phyloP scores from a whole-genome alignment of 2,888 invertebrate species.

The Aquatica leii region DNA sequence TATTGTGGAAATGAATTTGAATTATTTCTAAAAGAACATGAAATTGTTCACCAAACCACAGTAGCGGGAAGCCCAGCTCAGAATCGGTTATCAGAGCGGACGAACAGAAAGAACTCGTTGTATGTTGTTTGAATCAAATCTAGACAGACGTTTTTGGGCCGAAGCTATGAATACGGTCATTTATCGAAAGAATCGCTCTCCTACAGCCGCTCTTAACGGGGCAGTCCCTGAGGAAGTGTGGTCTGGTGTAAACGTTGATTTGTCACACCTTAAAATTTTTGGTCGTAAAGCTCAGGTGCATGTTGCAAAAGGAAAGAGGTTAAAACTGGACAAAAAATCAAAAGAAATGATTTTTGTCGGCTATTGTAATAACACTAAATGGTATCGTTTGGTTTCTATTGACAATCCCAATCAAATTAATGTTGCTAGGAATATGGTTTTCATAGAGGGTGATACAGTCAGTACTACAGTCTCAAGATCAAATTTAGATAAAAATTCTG shows the following conservation, averaged over 20 bases:
- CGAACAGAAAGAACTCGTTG: too few relatives aligned
- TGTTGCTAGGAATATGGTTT: slow-evolving; percentile 5
- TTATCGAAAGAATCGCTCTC: too few relatives aligned
- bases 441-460: neutral
- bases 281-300: slow-evolving; percentile 3
- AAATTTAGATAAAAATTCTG: neutral
- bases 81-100: slow-evolving; percentile 3
- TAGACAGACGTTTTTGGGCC: too few relatives aligned
- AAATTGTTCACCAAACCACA: too few relatives aligned
- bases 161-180: too few relatives aligned
- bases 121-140: too few relatives aligned
- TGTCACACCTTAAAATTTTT: neutral
- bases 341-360: neutral
- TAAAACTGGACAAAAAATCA: neutral
- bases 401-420: neutral
- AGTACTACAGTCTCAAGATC: neutral
- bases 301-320: neutral
- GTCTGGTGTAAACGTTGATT: neutral
- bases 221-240: neutral
- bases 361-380: neutral
- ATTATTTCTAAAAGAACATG: too few relatives aligned
- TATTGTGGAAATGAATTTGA: too few relatives aligned
- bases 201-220: neutral
- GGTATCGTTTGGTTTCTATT: neutral
- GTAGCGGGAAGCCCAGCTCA: slow-evolving; percentile 1